phyloP scores from a whole-genome alignment of 2,113 vertebrate species.

The Tychaedon coryphoeus region DNA sequence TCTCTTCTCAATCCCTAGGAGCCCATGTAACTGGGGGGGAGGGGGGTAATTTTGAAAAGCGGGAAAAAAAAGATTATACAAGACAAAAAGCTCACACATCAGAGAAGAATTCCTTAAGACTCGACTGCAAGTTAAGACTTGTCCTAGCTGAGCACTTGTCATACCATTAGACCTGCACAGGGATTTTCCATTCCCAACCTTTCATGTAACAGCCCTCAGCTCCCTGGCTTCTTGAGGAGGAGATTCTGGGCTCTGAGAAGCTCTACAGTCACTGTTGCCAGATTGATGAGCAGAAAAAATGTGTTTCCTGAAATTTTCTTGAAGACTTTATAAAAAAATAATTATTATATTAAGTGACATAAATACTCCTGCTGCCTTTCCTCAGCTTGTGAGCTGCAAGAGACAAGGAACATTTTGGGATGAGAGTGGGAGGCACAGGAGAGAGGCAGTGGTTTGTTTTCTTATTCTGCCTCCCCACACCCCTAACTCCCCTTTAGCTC shows the following conservation, averaged over 20 bases:
- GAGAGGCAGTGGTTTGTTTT: background rate
- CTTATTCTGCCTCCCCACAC: background rate
- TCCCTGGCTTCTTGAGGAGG: background rate
- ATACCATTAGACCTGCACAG: slow-evolving; percentile 41
- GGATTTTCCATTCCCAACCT: slow-evolving; percentile 22
- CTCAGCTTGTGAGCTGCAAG: background rate
- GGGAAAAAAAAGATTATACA: background rate
- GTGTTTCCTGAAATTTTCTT: background rate
- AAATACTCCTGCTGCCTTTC: background rate
- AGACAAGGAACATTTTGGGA: background rate
- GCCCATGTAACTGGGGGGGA: background rate
- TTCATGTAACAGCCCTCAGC: background rate
- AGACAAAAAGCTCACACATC: slow-evolving; percentile 43
- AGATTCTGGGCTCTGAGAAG: slow-evolving; percentile 60
- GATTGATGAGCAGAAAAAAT: background rate
- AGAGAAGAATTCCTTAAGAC: slow-evolving; percentile 68
- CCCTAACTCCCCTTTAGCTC: background rate
- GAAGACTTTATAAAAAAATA: background rate
- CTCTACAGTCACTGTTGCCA: slow-evolving; percentile 65
- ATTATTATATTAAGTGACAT: background rate
- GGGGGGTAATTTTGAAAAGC: slow-evolving; percentile 16
- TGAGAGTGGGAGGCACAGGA: background rate
- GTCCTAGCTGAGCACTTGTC: slow-evolving; percentile 65
- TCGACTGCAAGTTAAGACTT: slow-evolving; percentile 65
- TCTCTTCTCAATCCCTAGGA: slow-evolving; percentile 56